Percentiles rank a stretch among this genome's conserved stretches.
phyloP scores from a whole-genome alignment of 2,113 vertebrate genomes.

The Colaptes auratus region DNA sequence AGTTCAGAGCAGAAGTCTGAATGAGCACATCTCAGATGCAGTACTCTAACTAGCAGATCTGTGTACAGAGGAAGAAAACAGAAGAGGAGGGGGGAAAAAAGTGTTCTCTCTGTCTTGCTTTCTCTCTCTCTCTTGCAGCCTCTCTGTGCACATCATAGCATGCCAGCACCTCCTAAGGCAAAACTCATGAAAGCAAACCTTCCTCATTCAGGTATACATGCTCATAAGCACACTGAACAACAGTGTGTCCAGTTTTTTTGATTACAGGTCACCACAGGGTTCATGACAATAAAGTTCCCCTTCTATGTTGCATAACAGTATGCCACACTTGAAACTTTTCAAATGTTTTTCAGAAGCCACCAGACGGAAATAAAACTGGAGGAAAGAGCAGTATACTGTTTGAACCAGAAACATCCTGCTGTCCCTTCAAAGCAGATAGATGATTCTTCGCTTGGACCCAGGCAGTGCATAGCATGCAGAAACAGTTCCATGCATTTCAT shows the following conservation, averaged over 20 bases:
- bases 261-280: background rate
- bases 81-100: background rate
- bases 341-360: background rate
- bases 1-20: background rate
- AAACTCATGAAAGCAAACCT: background rate
- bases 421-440: background rate
- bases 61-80: background rate
- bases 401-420: background rate
- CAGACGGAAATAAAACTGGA: background rate
- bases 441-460: background rate
- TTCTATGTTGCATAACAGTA: background rate
- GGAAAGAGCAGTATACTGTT: background rate
- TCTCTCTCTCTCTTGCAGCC: background rate
- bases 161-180: background rate
- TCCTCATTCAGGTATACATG: background rate
- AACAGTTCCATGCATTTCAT: background rate
- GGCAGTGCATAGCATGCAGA: background rate
- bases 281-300: background rate
- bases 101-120: too few relatives aligned
- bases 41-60: background rate
- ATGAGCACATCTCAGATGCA: fast-evolving
- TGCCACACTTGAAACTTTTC: background rate
- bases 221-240: background rate
- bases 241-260: background rate
- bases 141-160: background rate